These are phyloP conservation scores for Sarcophaga rosellei DNA, from an alignment of 2,888 invertebrate genomes.

Conservation along the genomic window DNA sequence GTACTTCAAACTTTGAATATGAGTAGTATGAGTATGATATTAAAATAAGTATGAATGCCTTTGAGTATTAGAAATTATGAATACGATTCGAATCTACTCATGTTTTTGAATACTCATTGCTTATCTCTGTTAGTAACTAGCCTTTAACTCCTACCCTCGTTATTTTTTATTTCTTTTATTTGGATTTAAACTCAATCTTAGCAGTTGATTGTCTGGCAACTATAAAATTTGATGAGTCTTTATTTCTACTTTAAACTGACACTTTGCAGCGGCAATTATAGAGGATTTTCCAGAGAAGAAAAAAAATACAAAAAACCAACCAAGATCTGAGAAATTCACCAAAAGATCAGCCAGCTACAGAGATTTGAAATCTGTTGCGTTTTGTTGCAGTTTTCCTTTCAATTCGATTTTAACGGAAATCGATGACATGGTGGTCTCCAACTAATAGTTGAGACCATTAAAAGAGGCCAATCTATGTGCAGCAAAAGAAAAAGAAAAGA, in stretches of 20 bases:
- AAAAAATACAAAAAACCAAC: not conserved
- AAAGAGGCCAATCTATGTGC: conserved; percentile 69
- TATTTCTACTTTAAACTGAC: conserved; percentile 36
- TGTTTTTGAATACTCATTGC: too few species aligned
- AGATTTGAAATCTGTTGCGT: conserved; percentile 42
- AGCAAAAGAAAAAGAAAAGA: not conserved
- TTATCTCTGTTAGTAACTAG: too few species aligned
- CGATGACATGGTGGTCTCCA: conserved; percentile 65
- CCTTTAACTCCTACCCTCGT: not conserved
- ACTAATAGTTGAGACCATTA: conserved; percentile 57
- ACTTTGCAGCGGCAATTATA: conserved; percentile 57
- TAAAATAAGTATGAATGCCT: too few species aligned
- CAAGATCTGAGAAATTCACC: not conserved
- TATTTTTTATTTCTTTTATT: too few species aligned
- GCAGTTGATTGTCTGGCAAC: conserved; percentile 25
- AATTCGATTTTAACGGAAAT: conserved; percentile 58
- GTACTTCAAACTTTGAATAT: too few species aligned
- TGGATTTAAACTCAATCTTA: not conserved
- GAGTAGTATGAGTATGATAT: too few species aligned
- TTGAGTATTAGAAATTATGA: too few species aligned
- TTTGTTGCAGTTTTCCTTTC: conserved; percentile 25
- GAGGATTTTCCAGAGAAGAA: conserved; percentile 3
- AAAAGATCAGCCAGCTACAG: conserved; percentile 40
- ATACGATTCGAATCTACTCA: too few species aligned
- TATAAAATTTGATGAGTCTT: conserved; percentile 63